These are phyloP conservation scores for Chinchilla lanigera DNA, from an alignment of 2,113 vertebrate genomes.

Conservation along the genomic window DNA sequence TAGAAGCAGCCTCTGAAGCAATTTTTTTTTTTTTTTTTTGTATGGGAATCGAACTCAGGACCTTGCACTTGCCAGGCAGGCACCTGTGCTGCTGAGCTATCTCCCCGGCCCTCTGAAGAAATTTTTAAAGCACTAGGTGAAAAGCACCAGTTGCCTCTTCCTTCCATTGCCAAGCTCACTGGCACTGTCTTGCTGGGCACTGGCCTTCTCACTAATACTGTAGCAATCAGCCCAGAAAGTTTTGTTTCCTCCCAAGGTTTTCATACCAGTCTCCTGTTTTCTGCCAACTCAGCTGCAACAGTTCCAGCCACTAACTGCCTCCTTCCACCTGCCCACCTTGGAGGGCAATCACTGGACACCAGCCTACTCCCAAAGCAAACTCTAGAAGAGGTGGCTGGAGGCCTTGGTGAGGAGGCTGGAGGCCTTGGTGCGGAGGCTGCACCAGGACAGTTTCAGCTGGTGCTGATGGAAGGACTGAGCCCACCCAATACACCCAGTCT, in stretches of 20 bases:
- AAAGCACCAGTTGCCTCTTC: slow-evolving; percentile 79
- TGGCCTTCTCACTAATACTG: slow-evolving; percentile 74
- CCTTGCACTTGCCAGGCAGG: no score
- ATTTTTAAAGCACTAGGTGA: slow-evolving; percentile 74
- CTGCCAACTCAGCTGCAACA: slow-evolving; percentile 79
- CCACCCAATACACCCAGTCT: slow-evolving; percentile 72
- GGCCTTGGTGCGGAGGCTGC: slow-evolving; percentile 55
- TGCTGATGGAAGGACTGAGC: slow-evolving; percentile 69
- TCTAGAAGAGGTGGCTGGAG: slow-evolving; percentile 56
- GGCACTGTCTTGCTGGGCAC: slow-evolving; percentile 76
- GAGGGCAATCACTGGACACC: slow-evolving; percentile 71
- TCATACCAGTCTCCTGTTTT: slow-evolving; percentile 79
- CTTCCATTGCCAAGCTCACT: slow-evolving; percentile 77
- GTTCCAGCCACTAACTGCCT: slow-evolving; percentile 80
- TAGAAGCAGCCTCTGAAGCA: slow-evolving; percentile 79
- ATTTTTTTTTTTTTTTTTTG: no score
- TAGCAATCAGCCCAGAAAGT: slow-evolving; percentile 80
- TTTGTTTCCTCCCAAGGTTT: slow-evolving; percentile 79
- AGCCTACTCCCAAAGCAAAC: slow-evolving; percentile 61
- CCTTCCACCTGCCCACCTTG: slow-evolving; percentile 72
- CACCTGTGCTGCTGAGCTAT: no score
- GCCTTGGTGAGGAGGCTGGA: slow-evolving; percentile 46
- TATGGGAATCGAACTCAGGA: no score
- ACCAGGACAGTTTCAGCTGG: slow-evolving; percentile 58
- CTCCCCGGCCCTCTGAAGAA: slow-evolving; percentile 79